phyloP scores from a whole-genome alignment of 2,797 vertebrate species.

The Myiothlypis coronata region DNA sequence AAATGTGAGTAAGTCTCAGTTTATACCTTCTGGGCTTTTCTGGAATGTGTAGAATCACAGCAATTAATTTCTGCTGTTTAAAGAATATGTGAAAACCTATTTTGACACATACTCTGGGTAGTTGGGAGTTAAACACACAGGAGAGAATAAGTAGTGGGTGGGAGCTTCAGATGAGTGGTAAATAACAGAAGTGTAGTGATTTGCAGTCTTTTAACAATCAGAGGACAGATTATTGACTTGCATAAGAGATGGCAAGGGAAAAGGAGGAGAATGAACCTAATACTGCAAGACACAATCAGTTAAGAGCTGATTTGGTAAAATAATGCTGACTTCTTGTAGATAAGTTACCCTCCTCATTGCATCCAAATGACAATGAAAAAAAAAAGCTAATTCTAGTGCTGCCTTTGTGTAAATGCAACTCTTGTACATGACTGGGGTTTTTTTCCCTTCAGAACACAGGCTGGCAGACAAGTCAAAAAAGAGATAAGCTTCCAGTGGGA shows the following conservation, averaged over 20 bases:
- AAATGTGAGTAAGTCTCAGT: neutral
- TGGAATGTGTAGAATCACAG: neutral
- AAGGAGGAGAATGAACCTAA: neutral
- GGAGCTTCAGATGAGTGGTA: slow-evolving; percentile 21
- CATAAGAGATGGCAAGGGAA: neutral
- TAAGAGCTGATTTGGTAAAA: slow-evolving; percentile 10
- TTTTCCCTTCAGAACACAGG: neutral
- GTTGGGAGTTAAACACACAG: neutral
- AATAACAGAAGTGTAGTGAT: slow-evolving; percentile 28
- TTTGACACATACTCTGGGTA: neutral
- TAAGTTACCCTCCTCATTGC: neutral
- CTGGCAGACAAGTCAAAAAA: neutral
- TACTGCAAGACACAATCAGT: neutral
- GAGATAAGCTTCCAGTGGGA: neutral
- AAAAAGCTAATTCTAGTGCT: neutral
- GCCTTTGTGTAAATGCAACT: neutral
- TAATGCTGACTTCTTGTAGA: neutral
- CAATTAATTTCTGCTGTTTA: slow-evolving; percentile 27
- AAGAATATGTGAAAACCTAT: neutral
- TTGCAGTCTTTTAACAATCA: neutral
- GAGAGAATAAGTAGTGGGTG: neutral
- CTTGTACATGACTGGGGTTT: neutral
- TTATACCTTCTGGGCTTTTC: neutral
- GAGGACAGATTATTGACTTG: slow-evolving; percentile 7
- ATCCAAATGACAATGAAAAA: neutral